Evolutionary conservation across 2,797 vertebrate genomes (phyloP).

Genomic region (Tiaroga cobitis): DNA sequence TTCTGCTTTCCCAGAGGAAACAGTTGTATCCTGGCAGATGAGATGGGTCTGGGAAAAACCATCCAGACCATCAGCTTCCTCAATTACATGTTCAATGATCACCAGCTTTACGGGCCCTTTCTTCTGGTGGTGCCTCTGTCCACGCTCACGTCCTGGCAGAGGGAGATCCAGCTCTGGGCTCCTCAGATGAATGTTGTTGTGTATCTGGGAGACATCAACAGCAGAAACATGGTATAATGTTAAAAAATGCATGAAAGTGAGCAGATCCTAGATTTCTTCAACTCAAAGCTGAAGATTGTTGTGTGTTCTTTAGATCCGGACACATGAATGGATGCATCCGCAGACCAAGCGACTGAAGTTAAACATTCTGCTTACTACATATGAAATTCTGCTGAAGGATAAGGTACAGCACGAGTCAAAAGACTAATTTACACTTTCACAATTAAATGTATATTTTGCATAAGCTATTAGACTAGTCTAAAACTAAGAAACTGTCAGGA

Average conservation of each 20-base stretch:
- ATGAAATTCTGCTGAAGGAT: slow-evolving; percentile 97
- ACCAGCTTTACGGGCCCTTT: slow-evolving; percentile 93
- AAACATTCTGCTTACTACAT: slow-evolving; percentile 96
- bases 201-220: slow-evolving; percentile 95
- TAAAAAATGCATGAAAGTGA: not conserved
- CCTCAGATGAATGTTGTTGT: slow-evolving; percentile 96
- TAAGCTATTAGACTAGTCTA: not conserved
- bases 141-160: slow-evolving; percentile 95
- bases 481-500: not conserved
- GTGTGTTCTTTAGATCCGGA: slow-evolving; percentile 84
- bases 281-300: not conserved
- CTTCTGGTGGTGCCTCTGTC: slow-evolving; percentile 94
- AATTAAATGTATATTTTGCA: not conserved
- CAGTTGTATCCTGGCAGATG: slow-evolving; percentile 97
- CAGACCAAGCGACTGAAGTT: slow-evolving; percentile 95
- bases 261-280: not conserved
- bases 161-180: slow-evolving; percentile 95
- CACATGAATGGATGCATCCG: slow-evolving; percentile 97
- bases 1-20: slow-evolving; percentile 80
- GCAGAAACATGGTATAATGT: slow-evolving; percentile 92
- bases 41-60: slow-evolving; percentile 98
- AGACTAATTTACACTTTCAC: not conserved
- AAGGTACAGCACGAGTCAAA: slow-evolving; percentile 79
- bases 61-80: slow-evolving; percentile 98
- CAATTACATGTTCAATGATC: slow-evolving; percentile 92